Evolutionary conservation across 1,140 invertebrate species (phyloP), one percentile per base, ranked within the genome.

Genomic region (Elysia chlorotica): DNA sequence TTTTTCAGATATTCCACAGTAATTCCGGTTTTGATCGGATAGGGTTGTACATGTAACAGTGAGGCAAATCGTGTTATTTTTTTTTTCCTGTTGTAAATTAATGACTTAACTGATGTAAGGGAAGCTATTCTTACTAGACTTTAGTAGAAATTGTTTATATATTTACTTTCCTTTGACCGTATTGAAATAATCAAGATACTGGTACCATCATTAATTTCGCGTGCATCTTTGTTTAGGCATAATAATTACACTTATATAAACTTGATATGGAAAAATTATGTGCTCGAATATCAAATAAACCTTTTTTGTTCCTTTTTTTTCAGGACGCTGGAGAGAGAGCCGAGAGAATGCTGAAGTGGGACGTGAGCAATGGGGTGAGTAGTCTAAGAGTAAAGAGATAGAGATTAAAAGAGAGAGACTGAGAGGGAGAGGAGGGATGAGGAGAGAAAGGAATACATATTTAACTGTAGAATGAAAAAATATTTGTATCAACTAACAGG

Each of bases 351-450:
- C 80, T 92, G 19, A 79, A 85, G n/a, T 92, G 92, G 92, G 92
- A 93, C 88, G 92, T 92, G 17, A 87, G 88, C 21, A 92, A 93
- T 84, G 92, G 92, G 71, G 90, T 92, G 77, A 77, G 87, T 74
- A 10, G 28, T 59, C 56, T 59, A 17, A 10, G 10, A n/a, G n/a
- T n/a, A n/a, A n/a, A n/a, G n/a, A n/a, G n/a, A n/a, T n/a, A n/a
- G n/a, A n/a, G n/a, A n/a, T n/a, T n/a, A n/a, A n/a, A n/a, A n/a
- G n/a, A n/a, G n/a, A n/a, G n/a, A n/a, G n/a, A n/a, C n/a, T n/a
- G n/a, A n/a, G n/a, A n/a, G n/a, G n/a, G n/a, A n/a, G n/a, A n/a
- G n/a, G n/a, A n/a, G n/a, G n/a, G n/a, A n/a, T n/a, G n/a, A n/a
- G n/a, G n/a, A n/a, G n/a, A n/a, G n/a, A n/a, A n/a, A n/a, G n/a